phyloP scores from a whole-genome alignment of 2,797 vertebrate genomes.

The Furcifer pardalis region DNA sequence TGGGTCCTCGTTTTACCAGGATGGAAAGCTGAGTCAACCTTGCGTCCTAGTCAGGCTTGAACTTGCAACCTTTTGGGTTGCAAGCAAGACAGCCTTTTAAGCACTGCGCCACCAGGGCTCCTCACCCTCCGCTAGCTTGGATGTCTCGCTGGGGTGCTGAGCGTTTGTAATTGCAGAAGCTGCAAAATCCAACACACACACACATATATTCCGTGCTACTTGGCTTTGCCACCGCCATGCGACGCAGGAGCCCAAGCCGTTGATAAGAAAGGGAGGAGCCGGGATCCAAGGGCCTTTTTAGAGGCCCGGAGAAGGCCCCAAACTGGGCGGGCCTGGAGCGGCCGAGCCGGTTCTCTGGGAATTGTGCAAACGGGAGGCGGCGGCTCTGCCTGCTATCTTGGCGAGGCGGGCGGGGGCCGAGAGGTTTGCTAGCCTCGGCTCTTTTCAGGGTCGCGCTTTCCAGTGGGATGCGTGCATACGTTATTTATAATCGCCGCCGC shows the following conservation, averaged over 20 bases:
- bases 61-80: too few species aligned
- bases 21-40: too few species aligned
- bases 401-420: background rate
- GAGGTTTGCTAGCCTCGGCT: background rate
- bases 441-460: constrained; percentile 14
- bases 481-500: constrained; percentile 67
- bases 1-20: too few species aligned
- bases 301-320: background rate
- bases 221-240: too few species aligned
- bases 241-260: background rate
- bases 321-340: background rate
- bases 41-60: too few species aligned
- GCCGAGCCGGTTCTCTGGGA: background rate
- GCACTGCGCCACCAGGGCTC: too few species aligned
- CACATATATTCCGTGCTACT: background rate
- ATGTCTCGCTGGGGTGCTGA: background rate
- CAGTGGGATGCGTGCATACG: background rate
- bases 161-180: background rate
- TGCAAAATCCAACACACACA: background rate
- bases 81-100: too few species aligned
- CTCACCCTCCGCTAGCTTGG: background rate
- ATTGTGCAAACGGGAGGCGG: constrained; percentile 9
- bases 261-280: background rate
- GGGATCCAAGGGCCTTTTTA: background rate
- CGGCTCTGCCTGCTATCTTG: background rate